phyloP scores from a whole-genome alignment of 1,140 invertebrate species.

The Drosophila nikananu region DNA sequence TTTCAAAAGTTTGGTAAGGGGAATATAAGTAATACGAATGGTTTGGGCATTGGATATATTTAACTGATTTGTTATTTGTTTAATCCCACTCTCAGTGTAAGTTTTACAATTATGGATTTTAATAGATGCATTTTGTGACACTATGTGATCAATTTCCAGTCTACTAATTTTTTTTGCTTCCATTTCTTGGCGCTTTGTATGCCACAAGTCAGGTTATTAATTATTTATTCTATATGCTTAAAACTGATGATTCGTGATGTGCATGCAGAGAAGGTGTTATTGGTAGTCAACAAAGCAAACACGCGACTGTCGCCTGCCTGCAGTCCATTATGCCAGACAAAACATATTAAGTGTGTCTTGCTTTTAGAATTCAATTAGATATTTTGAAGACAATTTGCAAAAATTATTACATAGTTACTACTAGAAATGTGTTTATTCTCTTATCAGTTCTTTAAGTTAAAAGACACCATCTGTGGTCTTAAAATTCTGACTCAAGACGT shows the following conservation, averaged over 20 bases:
- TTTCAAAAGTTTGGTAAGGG: too few species aligned
- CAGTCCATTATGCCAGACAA: conserved; percentile 26
- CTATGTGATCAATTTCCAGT: neutral
- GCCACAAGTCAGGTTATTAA: conserved; percentile 48
- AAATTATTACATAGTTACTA: neutral
- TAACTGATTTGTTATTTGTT: too few species aligned
- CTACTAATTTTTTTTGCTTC: neutral
- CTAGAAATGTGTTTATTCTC: conserved; percentile 1
- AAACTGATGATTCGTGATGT: conserved; percentile 33
- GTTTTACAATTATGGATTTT: neutral
- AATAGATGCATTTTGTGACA: neutral
- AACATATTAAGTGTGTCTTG: conserved; percentile 39
- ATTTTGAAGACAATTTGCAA: neutral
- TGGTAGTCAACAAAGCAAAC: conserved; percentile 9
- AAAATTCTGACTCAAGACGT: conserved; percentile 12
- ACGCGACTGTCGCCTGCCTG: conserved; percentile 36
- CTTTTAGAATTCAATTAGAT: conserved; percentile 1
- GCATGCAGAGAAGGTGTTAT: conserved; percentile 37
- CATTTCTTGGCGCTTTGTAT: conserved; percentile 22
- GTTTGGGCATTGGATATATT: too few species aligned
- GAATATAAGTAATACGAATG: too few species aligned
- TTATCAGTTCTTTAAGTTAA: conserved; percentile 4
- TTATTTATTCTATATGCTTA: conserved; percentile 40
- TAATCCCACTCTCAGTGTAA: too few species aligned
- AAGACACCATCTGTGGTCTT: neutral